phyloP scores from a whole-genome alignment of 2,888 invertebrate species.

The Frankliniella intonsa region DNA sequence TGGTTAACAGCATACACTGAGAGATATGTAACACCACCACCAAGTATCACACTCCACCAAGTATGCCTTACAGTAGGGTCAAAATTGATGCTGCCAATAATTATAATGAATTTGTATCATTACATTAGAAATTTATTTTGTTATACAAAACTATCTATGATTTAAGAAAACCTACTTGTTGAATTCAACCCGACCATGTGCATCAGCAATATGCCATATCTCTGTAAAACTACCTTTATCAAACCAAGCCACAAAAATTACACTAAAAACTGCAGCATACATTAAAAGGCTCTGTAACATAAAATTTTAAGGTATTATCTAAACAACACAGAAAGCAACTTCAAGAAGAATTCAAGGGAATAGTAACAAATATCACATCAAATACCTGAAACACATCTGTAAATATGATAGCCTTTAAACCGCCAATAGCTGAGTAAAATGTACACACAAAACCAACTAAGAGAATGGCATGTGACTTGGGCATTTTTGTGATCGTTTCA shows the following conservation, averaged over 20 bases:
- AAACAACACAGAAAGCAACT: constrained; percentile 27
- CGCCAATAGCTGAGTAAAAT: constrained; percentile 49
- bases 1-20: constrained; percentile 85
- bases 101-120: constrained; percentile 52
- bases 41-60: constrained; percentile 74
- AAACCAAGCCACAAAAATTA: constrained; percentile 67
- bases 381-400: constrained; percentile 47
- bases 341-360: not conserved
- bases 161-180: constrained; percentile 48
- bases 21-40: constrained; percentile 74
- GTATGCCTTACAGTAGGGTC: constrained; percentile 81
- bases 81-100: constrained; percentile 66
- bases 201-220: constrained; percentile 66
- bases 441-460: constrained; percentile 49
- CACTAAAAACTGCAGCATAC: constrained; percentile 75
- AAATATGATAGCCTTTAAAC: constrained; percentile 49
- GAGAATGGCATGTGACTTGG: constrained; percentile 47
- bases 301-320: too few species aligned
- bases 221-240: constrained; percentile 64
- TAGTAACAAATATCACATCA: too few species aligned
- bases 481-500: constrained; percentile 52
- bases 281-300: constrained; percentile 52
- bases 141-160: not conserved
- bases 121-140: constrained; percentile 64
- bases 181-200: constrained; percentile 64